These are phyloP conservation scores for Anastrepha ludens DNA, from an alignment of 1,140 invertebrate species.

Conservation along the genomic window DNA sequence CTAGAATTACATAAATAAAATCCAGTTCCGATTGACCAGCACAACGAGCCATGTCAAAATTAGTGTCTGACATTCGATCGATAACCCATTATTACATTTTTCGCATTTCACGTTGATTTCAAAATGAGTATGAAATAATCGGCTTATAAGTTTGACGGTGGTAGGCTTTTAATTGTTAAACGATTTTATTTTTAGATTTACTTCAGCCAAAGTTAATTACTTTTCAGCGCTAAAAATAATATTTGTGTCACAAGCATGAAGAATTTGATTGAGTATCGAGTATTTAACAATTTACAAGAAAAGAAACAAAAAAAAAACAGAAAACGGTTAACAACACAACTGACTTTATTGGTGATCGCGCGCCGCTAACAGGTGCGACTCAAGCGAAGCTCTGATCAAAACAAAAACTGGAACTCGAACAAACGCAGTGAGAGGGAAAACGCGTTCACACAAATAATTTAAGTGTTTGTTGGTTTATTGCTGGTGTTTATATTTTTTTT, in stretches of 20 bases:
- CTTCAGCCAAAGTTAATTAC: neutral
- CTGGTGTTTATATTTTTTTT: constrained; percentile 21
- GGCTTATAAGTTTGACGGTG: neutral
- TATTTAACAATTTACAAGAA: neutral
- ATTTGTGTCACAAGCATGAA: constrained; percentile 23
- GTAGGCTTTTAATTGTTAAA: neutral
- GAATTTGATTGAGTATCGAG: constrained; percentile 13
- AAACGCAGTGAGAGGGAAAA: neutral
- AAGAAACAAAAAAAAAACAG: neutral
- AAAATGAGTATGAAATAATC: neutral
- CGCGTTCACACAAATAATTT: neutral
- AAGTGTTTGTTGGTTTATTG: constrained; percentile 21
- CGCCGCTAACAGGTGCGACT: constrained; percentile 24
- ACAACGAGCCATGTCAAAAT: neutral
- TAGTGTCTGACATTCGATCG: neutral
- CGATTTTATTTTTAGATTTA: no score
- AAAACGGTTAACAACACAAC: neutral
- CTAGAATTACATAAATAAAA: neutral
- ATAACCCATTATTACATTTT: no score
- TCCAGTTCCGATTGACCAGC: neutral
- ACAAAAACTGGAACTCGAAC: constrained; percentile 23
- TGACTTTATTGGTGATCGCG: neutral
- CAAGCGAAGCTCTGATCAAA: constrained; percentile 30
- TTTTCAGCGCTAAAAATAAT: constrained; percentile 21
- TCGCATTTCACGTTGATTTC: neutral